These are phyloP conservation scores for Lysiphlebus fabarum DNA, from an alignment of 1,140 invertebrate genomes.

Conservation along the genomic window DNA sequence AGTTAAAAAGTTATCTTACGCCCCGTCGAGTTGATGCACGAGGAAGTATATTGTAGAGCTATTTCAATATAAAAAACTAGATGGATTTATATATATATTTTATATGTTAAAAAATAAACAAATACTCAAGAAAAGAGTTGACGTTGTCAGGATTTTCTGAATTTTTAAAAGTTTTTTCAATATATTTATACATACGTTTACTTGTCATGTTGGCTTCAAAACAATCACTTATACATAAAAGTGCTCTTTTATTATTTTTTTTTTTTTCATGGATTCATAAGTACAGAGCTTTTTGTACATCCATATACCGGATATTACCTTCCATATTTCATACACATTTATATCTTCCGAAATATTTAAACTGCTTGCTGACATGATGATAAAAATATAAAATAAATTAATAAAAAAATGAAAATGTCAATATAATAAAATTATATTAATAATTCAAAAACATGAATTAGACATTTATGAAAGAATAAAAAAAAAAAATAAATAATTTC, in stretches of 20 bases:
- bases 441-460: no score
- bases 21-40: background rate
- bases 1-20: constrained; percentile 1
- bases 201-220: constrained; percentile 2
- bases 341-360: no score
- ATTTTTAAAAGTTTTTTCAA: constrained; percentile 20
- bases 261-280: background rate
- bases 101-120: background rate
- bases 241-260: background rate
- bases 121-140: constrained; percentile 5
- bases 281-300: background rate
- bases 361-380: background rate
- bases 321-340: no score
- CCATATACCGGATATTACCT: background rate
- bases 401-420: no score
- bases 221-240: constrained; percentile 6
- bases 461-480: no score
- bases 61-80: background rate
- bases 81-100: background rate
- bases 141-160: constrained; percentile 16
- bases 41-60: constrained; percentile 3
- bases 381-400: background rate
- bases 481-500: no score
- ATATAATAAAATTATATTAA: no score
- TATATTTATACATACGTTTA: background rate